Conservation (phyloP, 2,113 vertebrate genomes). For the Anoplopoma fimbria region DNA sequence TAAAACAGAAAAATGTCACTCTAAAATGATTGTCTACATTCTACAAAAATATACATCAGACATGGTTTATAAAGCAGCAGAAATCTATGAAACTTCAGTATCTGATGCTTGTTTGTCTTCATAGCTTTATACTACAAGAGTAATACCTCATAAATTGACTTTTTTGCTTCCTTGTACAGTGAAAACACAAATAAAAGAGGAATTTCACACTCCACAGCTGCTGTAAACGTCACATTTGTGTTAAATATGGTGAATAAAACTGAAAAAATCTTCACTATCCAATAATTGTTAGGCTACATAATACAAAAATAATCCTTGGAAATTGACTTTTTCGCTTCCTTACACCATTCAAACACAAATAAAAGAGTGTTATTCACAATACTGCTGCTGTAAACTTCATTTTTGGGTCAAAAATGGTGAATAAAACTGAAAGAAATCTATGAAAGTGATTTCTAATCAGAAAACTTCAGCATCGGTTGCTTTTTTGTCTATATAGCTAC, state of each 20-base stretch:
- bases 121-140: accelerated
- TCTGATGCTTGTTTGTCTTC: accelerated
- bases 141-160: neutral
- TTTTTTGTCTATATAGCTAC: neutral
- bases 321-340: neutral
- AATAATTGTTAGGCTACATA: too few species aligned
- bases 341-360: neutral
- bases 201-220: neutral
- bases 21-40: too few species aligned
- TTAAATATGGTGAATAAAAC: neutral
- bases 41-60: neutral
- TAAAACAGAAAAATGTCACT: too few species aligned
- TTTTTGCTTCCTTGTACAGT: neutral
- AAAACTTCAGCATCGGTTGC: neutral
- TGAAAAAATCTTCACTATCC: neutral
- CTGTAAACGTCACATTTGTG: neutral
- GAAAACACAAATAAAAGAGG: neutral
- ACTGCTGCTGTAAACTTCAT: neutral
- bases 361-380: neutral
- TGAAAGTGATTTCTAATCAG: neutral
- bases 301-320: neutral
- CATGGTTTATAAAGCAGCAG: too few species aligned
- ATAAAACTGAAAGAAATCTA: neutral
- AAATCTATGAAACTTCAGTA: neutral
- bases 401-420: neutral